Evolutionary conservation across 2,113 vertebrate species (phyloP).

Genomic region (Taurulus bubalis): DNA sequence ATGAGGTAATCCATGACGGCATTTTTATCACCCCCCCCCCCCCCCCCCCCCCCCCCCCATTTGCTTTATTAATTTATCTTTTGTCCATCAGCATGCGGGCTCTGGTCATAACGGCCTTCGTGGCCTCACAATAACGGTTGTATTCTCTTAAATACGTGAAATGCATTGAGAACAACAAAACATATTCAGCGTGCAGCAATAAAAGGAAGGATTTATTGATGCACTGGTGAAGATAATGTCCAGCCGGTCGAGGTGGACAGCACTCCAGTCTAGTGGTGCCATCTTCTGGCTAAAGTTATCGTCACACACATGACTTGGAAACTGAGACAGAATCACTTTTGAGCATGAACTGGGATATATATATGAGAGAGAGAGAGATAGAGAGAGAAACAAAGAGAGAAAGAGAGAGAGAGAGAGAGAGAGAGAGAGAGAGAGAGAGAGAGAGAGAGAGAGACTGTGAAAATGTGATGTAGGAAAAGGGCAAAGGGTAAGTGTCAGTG

Average conservation of each 20-base stretch:
- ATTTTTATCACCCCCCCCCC: slow-evolving; percentile 34
- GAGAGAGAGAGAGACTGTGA: not conserved
- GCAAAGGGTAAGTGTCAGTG: slow-evolving; percentile 31
- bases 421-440: not conserved
- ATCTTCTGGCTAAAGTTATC: slow-evolving; percentile 61
- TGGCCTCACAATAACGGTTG: not conserved
- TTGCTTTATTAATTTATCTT: slow-evolving; percentile 24
- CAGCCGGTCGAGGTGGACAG: not conserved
- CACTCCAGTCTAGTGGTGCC: slow-evolving; percentile 51
- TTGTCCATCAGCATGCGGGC: slow-evolving; percentile 6
- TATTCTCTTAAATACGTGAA: not conserved
- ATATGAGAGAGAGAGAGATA: no score
- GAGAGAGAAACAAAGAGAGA: no score
- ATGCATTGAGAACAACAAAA: not conserved
- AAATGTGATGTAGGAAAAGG: slow-evolving; percentile 17
- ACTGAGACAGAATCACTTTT: slow-evolving; percentile 1
- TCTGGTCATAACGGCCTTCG: not conserved
- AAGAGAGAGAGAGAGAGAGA: not conserved
- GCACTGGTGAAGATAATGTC: not conserved
- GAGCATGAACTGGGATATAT: not conserved
- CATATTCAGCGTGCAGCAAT: not conserved
- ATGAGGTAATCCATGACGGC: slow-evolving; percentile 44
- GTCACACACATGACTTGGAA: slow-evolving; percentile 10
- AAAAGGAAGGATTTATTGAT: slow-evolving; percentile 13
- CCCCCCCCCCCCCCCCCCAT: not conserved